Conservation (phyloP, 1,140 invertebrate genomes). For the Listronotus oregonensis region DNA sequence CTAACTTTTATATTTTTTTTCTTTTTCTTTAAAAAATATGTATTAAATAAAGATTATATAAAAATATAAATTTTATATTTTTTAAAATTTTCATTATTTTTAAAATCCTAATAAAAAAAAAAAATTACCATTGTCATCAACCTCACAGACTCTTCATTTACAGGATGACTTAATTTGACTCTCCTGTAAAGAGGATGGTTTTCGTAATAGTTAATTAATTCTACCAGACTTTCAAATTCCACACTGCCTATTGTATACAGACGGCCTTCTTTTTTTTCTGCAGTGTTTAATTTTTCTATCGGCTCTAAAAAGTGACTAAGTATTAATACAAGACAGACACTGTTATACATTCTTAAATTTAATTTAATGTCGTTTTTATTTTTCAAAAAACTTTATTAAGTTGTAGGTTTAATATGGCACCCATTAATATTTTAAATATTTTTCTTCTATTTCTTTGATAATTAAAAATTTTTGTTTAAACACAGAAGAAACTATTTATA, state of each 20-base stretch:
- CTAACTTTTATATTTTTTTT: slow-evolving; percentile 12
- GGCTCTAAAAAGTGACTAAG: slow-evolving; percentile 64
- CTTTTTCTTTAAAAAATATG: slow-evolving; percentile 4
- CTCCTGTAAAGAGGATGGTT: slow-evolving; percentile 87
- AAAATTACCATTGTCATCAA: slow-evolving; percentile 67
- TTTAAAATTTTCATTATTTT: too few relatives aligned
- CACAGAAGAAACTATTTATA: too few relatives aligned
- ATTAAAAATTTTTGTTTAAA: too few relatives aligned
- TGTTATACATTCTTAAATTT: too few relatives aligned
- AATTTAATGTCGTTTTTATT: too few relatives aligned
- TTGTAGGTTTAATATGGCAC: too few relatives aligned
- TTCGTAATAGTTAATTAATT: slow-evolving; percentile 90
- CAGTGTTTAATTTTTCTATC: slow-evolving; percentile 96
- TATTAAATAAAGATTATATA: slow-evolving; percentile 15
- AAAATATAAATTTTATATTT: neutral
- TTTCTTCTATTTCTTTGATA: too few relatives aligned
- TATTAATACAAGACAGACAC: too few relatives aligned
- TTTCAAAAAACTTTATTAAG: too few relatives aligned
- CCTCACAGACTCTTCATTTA: slow-evolving; percentile 79
- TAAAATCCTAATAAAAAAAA: too few relatives aligned
- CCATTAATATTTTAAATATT: too few relatives aligned
- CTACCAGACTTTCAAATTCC: slow-evolving; percentile 92
- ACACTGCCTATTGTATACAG: slow-evolving; percentile 88
- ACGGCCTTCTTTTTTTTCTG: slow-evolving; percentile 87
- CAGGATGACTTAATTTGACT: slow-evolving; percentile 83